Percentiles rank a stretch among this genome's conserved stretches.
phyloP scores from a whole-genome alignment of 1,140 invertebrate species.

The Tenebrio molitor region DNA sequence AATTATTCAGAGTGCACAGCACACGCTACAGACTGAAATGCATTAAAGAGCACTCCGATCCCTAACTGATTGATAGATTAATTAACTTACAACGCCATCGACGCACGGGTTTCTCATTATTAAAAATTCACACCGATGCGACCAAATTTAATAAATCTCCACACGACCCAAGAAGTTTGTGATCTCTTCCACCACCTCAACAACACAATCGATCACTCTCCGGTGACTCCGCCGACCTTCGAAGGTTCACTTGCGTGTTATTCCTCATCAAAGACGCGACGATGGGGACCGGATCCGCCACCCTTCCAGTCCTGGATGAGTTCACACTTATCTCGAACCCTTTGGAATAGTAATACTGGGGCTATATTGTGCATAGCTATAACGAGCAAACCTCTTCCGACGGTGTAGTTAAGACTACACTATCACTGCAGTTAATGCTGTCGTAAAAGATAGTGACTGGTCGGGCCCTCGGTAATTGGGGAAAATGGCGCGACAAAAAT shows the following conservation, averaged over 20 bases:
- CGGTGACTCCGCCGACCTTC: no score
- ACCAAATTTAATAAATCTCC: slow-evolving; percentile 45
- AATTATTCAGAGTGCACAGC: slow-evolving; percentile 62
- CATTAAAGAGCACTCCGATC: slow-evolving; percentile 62
- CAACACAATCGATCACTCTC: background rate
- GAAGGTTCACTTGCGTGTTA: no score
- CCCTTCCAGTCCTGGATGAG: background rate
- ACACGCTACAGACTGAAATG: slow-evolving; percentile 57
- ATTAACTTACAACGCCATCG: slow-evolving; percentile 59
- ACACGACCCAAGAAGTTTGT: background rate
- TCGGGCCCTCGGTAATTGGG: background rate
- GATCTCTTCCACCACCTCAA: no score
- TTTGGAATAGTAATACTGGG: background rate
- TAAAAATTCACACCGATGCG: slow-evolving; percentile 48
- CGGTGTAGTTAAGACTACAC: background rate
- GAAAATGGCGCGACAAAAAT: no score
- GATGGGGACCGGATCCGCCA: background rate
- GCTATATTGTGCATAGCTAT: slow-evolving; percentile 3
- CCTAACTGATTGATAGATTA: slow-evolving; percentile 61
- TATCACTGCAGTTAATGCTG: slow-evolving; percentile 1
- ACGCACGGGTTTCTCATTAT: slow-evolving; percentile 51
- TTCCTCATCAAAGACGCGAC: no score
- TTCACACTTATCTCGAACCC: slow-evolving; percentile 3
- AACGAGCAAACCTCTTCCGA: background rate
- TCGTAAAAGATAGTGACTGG: background rate